Conservation (phyloP, 2,113 vertebrate species). For the Clarias batrachus region DNA sequence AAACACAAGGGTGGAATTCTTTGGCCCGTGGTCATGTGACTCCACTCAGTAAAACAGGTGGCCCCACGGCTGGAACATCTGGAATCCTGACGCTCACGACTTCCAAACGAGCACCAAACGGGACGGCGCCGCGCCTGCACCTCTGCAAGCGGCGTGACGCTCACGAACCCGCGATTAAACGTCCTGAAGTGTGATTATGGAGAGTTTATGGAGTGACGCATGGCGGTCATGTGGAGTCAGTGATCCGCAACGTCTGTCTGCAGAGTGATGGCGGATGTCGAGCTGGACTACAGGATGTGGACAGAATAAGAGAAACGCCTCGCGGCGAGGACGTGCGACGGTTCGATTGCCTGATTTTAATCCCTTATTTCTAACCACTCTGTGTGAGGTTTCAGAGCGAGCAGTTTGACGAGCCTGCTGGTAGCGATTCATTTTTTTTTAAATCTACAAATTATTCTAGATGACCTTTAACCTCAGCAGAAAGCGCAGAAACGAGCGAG, state of each 20-base stretch:
- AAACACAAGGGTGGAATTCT: slow-evolving; percentile 42
- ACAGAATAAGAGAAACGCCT: slow-evolving; percentile 3
- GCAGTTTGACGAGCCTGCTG: neutral
- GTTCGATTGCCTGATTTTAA: too few relatives aligned
- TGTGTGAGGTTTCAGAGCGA: neutral
- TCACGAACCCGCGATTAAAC: neutral
- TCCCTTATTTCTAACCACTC: too few relatives aligned
- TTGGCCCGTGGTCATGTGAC: slow-evolving; percentile 45
- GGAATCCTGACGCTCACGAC: slow-evolving; percentile 42
- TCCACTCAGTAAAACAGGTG: slow-evolving; percentile 54
- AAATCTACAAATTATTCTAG: neutral
- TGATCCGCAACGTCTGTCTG: neutral
- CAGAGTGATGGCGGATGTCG: neutral
- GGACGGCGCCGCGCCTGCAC: slow-evolving; percentile 18
- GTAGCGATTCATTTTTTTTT: neutral
- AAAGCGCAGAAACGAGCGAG: neutral
- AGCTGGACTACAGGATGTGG: slow-evolving; percentile 8
- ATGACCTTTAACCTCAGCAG: neutral
- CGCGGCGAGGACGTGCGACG: neutral
- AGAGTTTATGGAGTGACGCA: neutral
- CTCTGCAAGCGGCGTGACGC: too few relatives aligned
- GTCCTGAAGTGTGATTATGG: neutral
- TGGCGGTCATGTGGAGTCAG: neutral
- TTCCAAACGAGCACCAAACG: slow-evolving; percentile 60
- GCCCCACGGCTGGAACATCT: slow-evolving; percentile 51